Evolutionary conservation across 2,113 vertebrate genomes (phyloP), one percentile per base, ranked within the genome.

Genomic region (Uropsilus gracilis): DNA sequence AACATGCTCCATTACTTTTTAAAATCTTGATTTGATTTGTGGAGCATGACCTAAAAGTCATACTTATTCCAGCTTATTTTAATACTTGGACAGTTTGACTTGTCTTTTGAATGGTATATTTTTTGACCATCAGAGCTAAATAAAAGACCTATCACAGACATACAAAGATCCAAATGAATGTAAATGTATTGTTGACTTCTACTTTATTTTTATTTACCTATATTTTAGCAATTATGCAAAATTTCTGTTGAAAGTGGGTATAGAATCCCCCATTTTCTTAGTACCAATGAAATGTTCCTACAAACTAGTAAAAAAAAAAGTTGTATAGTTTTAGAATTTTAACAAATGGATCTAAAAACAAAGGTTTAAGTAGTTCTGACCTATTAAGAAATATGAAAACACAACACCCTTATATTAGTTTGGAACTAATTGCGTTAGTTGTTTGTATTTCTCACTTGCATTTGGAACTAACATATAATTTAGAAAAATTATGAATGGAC

Each of bases 11-110:
- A 46, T 77, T 69, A 55, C 30, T 72, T 69, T 76, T 61, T 13
- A 24, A 69, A 92, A 37, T 48, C 18, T 75, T 86, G 20, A 11
- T 69, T 68, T 94, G n/a, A 71, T 53, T 63, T 96, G 57, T 89
- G 39, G 82, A 73, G 26, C 50, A 11, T 53, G 7, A 68, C 32
- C 87, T 83, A 59, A 72, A 92, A 90, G 42, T 69, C 59, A 61
- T 80, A 69, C 5, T 61, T 16, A 44, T 10, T 59, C 75, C 9
- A 22, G 5, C 78, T 85, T 85, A 53, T 68, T 92, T 80, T 91
- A 37, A 34, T 83, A 68, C 53, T 78, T 86, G 37, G 8, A 3
- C 1, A 42, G 12, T 64, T 64, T 44, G 17, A 44, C n/a, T 50
- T 63, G 13, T 69, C 50, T 59, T 68, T 8, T 1, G 6, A n/a